These are phyloP conservation scores for Monochamus saltuarius DNA, from an alignment of 1,140 invertebrate genomes.

Conservation along the genomic window DNA sequence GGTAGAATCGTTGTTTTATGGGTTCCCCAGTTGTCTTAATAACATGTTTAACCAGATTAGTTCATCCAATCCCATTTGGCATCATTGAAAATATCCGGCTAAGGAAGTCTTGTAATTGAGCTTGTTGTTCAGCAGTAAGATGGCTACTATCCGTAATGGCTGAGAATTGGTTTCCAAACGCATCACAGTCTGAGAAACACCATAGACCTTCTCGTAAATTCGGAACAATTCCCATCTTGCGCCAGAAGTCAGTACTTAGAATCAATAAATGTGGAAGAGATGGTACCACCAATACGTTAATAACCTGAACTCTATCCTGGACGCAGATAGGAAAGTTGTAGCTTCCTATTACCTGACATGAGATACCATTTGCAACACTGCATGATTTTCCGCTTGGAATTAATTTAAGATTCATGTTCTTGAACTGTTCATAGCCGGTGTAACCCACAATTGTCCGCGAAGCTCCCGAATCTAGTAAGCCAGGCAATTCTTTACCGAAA, in stretches of 20 bases:
- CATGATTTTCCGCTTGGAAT: too few species aligned
- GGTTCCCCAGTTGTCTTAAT: constrained; percentile 17
- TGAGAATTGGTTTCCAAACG: background rate
- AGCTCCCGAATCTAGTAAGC: constrained; percentile 13
- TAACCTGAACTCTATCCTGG: background rate
- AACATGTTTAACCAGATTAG: too few species aligned
- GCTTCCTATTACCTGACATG: background rate
- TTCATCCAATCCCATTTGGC: too few species aligned
- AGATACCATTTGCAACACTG: too few species aligned
- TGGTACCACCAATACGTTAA: background rate
- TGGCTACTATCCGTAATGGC: too few species aligned
- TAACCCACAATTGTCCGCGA: background rate
- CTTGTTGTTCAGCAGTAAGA: too few species aligned
- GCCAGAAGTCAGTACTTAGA: background rate
- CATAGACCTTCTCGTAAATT: background rate
- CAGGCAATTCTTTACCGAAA: background rate
- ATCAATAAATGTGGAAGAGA: background rate
- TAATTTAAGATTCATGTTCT: background rate
- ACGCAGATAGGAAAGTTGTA: background rate
- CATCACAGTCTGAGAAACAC: background rate
- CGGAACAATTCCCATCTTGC: background rate
- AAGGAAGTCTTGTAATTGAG: too few species aligned
- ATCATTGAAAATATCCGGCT: too few species aligned
- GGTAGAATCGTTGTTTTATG: constrained; percentile 34
- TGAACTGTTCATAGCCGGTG: background rate